These are phyloP conservation scores for Xenopus borealis DNA, from an alignment of 2,113 vertebrate genomes.

Conservation along the genomic window DNA sequence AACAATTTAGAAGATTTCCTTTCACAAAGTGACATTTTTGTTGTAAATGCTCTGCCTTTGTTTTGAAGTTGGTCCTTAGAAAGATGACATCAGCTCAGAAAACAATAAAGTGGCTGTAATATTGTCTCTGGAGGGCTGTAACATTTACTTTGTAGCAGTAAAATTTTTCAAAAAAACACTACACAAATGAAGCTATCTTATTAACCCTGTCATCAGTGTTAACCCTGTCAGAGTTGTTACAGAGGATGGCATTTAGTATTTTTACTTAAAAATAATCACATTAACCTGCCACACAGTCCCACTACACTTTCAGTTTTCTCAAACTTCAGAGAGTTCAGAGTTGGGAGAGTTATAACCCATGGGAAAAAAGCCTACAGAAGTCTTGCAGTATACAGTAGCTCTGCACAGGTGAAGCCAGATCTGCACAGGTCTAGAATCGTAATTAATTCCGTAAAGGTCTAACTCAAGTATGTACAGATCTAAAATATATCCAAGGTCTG, in stretches of 20 bases:
- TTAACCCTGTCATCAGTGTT: constrained; percentile 75
- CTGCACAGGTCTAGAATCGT: no score
- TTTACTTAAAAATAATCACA: constrained; percentile 74
- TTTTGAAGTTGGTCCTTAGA: constrained; percentile 83
- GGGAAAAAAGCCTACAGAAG: no score
- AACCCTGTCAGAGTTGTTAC: constrained; percentile 65
- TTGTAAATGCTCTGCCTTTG: constrained; percentile 95
- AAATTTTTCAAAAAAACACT: constrained; percentile 77
- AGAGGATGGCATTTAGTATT: constrained; percentile 63
- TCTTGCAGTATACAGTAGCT: no score
- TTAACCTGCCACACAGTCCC: constrained; percentile 56
- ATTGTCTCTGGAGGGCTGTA: constrained; percentile 87
- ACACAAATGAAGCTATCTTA: constrained; percentile 77
- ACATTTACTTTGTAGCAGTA: constrained; percentile 93
- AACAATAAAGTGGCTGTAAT: constrained; percentile 96
- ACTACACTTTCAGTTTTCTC: no score
- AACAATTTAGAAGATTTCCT: constrained; percentile 92
- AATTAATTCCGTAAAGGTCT: no score
- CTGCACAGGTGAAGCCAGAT: no score
- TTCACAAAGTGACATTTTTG: constrained; percentile 92
- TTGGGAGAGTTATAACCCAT: no score
- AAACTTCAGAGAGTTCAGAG: no score
- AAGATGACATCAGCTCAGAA: constrained; percentile 97
- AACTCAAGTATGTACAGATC: no score
- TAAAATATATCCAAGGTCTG: no score